Conservation (phyloP, 92 coral and sea anemone species). For the Porites cylindrica region DNA sequence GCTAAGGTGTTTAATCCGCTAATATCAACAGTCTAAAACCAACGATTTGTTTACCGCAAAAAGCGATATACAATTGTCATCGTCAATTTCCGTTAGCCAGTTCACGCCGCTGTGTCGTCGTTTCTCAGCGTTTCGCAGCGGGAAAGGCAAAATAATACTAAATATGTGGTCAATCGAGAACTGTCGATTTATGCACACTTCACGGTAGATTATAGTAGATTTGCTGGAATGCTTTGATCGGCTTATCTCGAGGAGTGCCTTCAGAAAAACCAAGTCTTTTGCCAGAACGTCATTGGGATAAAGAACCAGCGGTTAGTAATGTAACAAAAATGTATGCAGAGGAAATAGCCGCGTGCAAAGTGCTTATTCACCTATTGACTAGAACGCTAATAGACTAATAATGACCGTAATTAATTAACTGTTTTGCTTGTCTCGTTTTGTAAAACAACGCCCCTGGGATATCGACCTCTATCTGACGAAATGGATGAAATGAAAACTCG, state of each 20-base stretch:
- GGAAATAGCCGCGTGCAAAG: conserved; percentile 3
- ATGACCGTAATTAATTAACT: conserved; percentile 27
- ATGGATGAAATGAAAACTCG: neutral
- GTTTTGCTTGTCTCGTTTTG: neutral
- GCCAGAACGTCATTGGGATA: neutral
- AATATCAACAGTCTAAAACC: conserved; percentile 35
- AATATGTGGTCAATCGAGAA: conserved; percentile 11
- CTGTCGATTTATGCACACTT: neutral
- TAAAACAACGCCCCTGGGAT: neutral
- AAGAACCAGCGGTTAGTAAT: conserved; percentile 15
- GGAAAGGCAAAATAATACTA: conserved; percentile 3
- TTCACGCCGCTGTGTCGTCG: conserved; percentile 3
- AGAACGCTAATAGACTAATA: conserved; percentile 1
- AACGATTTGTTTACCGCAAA: conserved; percentile 34
- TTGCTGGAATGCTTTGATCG: conserved; percentile 27
- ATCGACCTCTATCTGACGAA: too few species aligned
- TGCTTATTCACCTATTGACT: neutral
- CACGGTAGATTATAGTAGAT: conserved; percentile 6
- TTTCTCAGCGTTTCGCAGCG: neutral
- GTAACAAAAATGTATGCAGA: conserved; percentile 6
- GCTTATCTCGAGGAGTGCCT: neutral
- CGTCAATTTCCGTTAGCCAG: conserved; percentile 6
- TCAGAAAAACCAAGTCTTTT: neutral
- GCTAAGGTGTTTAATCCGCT: conserved; percentile 17
- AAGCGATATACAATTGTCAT: conserved; percentile 28